Conservation (phyloP, 1,140 invertebrate species). For the Reticulitermes speratus region DNA sequence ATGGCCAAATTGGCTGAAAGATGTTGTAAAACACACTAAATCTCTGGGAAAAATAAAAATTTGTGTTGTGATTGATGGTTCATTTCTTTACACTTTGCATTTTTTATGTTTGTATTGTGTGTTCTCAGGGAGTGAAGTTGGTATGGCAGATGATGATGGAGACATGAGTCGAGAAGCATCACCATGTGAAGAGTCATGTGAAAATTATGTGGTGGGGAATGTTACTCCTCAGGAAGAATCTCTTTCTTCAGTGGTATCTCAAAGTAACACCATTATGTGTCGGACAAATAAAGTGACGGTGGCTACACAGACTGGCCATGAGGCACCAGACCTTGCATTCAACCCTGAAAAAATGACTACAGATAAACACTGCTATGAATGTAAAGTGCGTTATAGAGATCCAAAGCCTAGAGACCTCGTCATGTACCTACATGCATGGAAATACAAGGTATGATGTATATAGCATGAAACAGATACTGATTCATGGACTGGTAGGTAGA, state of each 20-base stretch:
- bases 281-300: conserved; percentile 40
- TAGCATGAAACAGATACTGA: not conserved
- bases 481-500: not conserved
- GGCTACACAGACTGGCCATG: conserved; percentile 76
- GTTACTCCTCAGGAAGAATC: conserved; percentile 21
- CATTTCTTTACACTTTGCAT: not conserved
- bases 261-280: not conserved
- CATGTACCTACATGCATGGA: conserved; percentile 95
- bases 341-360: conserved; percentile 73
- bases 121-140: conserved; percentile 20
- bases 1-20: not conserved
- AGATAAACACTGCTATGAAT: conserved; percentile 89
- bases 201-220: not conserved
- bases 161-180: conserved; percentile 34
- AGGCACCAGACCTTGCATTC: conserved; percentile 65
- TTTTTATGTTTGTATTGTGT: not conserved
- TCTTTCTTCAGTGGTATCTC: not conserved
- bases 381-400: conserved; percentile 86
- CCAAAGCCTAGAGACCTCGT: conserved; percentile 86
- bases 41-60: not conserved
- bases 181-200: conserved; percentile 32
- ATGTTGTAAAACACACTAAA: not conserved
- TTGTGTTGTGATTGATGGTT: not conserved
- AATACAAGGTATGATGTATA: conserved; percentile 65
- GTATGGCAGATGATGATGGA: conserved; percentile 33